A percentile compares a stretch with the other conserved stretches of the same genome.
phyloP scores from a whole-genome alignment of 2,797 vertebrate species.

The Cryptoblepharus egeriae region DNA sequence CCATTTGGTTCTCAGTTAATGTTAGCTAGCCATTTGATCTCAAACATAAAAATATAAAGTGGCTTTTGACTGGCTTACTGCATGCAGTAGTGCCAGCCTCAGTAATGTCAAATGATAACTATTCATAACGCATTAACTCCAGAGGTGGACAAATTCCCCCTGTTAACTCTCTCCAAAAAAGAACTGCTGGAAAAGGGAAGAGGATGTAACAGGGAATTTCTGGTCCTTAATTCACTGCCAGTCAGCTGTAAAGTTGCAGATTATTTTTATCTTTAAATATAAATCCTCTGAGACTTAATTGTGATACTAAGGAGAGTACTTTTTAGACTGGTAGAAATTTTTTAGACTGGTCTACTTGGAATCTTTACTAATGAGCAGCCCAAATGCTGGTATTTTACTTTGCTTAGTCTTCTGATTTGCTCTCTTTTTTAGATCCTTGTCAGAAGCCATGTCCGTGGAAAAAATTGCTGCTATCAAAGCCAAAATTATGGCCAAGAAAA shows the following conservation, averaged over 20 bases:
- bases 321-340: background rate
- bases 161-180: no score
- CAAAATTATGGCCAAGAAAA: slow-evolving; percentile 99
- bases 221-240: background rate
- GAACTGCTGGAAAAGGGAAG: background rate
- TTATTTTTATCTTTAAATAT: background rate
- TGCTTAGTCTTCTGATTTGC: slow-evolving; percentile 27
- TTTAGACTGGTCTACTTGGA: background rate
- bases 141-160: no score
- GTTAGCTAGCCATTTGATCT: background rate
- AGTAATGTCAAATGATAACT: background rate
- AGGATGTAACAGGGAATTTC: background rate
- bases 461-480: slow-evolving; percentile 99
- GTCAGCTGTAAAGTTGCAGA: background rate
- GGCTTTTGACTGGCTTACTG: no score
- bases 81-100: no score
- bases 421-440: slow-evolving; percentile 88
- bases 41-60: background rate
- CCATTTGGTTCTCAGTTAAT: background rate
- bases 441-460: slow-evolving; percentile 99
- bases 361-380: background rate
- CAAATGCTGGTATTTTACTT: slow-evolving; percentile 7
- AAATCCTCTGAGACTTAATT: background rate
- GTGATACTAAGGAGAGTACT: background rate
- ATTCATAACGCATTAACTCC: no score